These are phyloP conservation scores for Ploceus nigricollis DNA, from an alignment of 2,113 vertebrate genomes.

Conservation along the genomic window DNA sequence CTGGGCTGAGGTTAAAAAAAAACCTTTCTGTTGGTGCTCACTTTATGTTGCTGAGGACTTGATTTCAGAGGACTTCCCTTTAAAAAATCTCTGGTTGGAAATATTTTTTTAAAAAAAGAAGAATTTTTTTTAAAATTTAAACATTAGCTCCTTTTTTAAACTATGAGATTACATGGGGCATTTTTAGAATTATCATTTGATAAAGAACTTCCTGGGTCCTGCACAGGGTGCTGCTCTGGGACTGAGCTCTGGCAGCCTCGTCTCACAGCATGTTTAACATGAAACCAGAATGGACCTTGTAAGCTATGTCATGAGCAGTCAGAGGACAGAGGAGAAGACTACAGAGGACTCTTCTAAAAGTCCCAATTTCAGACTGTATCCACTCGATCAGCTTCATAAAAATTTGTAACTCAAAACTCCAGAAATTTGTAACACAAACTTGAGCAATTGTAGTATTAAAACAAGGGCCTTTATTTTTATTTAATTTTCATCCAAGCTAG, in stretches of 20 bases:
- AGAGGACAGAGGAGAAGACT: not conserved
- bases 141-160: not conserved
- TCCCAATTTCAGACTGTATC: not conserved
- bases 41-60: not conserved
- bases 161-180: accelerated
- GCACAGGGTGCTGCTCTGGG: not conserved
- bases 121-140: not conserved
- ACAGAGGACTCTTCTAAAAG: not conserved
- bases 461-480: not conserved
- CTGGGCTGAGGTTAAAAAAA: not conserved
- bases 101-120: not conserved
- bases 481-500: not conserved
- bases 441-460: not conserved
- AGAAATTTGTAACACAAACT: not conserved
- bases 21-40: accelerated
- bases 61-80: not conserved
- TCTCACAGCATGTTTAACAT: not conserved
- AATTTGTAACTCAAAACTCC: not conserved
- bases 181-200: not conserved
- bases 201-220: not conserved
- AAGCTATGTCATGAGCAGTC: accelerated
- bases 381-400: not conserved
- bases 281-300: not conserved
- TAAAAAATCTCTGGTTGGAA: not conserved
- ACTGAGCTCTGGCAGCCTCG: not conserved